phyloP scores from a whole-genome alignment of 2,797 vertebrate genomes.

The Bradypodion pumilum region DNA sequence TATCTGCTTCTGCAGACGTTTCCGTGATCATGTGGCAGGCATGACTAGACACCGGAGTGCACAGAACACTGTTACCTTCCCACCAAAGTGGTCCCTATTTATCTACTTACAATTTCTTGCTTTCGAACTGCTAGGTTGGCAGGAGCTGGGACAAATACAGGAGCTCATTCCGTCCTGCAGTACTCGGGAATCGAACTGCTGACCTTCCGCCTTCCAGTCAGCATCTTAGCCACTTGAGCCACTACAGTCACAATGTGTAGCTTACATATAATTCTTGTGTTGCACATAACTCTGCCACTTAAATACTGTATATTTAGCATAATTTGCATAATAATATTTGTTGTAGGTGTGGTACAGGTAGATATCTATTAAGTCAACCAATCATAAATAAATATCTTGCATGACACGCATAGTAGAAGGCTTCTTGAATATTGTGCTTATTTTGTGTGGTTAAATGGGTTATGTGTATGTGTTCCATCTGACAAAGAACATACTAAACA shows the following conservation, averaged over 20 bases:
- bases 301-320: neutral
- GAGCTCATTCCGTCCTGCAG: no score
- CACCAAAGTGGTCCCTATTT: no score
- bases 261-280: conserved; percentile 4
- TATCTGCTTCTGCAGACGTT: no score
- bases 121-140: no score
- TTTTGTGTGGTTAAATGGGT: neutral
- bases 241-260: neutral
- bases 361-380: neutral
- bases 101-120: no score
- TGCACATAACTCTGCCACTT: neutral
- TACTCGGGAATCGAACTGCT: no score
- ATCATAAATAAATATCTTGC: neutral
- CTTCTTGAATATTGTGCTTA: neutral
- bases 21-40: no score
- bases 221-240: no score
- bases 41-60: no score
- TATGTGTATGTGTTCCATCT: neutral
- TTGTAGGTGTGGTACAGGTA: neutral
- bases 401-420: neutral
- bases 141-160: no score
- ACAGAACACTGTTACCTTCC: no score
- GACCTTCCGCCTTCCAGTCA: no score
- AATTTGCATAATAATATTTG: conserved; percentile 16
- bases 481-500: neutral